Percentiles rank a stretch among this genome's conserved stretches.
Conservation (phyloP, 2,888 invertebrate species). For the Patella ulyssiponensis region DNA sequence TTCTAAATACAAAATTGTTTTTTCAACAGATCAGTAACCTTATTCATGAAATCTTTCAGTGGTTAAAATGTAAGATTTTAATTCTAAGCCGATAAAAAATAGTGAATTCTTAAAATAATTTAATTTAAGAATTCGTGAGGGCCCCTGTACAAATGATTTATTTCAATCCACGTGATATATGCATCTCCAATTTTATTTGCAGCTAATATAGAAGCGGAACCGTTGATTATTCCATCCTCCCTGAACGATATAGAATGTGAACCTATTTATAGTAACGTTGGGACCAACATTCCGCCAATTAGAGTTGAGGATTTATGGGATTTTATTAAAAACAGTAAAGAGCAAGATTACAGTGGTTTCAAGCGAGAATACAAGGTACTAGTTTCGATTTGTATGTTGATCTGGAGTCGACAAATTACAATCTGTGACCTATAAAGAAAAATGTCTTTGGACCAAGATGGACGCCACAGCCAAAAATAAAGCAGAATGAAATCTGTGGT, state of each 20-base stretch:
- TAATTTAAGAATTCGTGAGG: no score
- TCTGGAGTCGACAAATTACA: no score
- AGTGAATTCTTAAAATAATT: no score
- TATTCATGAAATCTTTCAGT: no score
- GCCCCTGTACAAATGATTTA: no score
- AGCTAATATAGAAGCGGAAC: conserved; percentile 61
- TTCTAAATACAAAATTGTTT: no score
- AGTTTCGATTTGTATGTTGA: not conserved
- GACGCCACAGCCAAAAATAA: not conserved
- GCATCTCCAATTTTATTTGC: conserved; percentile 24
- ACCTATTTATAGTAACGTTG: conserved; percentile 64
- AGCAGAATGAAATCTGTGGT: not conserved
- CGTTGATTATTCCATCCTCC: conserved; percentile 50
- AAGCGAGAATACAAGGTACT: conserved; percentile 66
- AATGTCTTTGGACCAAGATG: not conserved
- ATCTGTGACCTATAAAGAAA: not conserved
- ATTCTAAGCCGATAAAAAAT: no score
- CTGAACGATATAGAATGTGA: conserved; percentile 47
- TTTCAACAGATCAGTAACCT: no score
- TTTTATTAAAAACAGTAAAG: conserved; percentile 66
- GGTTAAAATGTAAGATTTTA: no score
- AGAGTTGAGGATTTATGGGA: conserved; percentile 70
- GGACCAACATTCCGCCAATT: conserved; percentile 54
- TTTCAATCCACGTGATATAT: no score
- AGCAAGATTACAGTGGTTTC: conserved; percentile 61